phyloP scores from a whole-genome alignment of 2,797 vertebrate genomes.

The Epinephelus malabaricus region DNA sequence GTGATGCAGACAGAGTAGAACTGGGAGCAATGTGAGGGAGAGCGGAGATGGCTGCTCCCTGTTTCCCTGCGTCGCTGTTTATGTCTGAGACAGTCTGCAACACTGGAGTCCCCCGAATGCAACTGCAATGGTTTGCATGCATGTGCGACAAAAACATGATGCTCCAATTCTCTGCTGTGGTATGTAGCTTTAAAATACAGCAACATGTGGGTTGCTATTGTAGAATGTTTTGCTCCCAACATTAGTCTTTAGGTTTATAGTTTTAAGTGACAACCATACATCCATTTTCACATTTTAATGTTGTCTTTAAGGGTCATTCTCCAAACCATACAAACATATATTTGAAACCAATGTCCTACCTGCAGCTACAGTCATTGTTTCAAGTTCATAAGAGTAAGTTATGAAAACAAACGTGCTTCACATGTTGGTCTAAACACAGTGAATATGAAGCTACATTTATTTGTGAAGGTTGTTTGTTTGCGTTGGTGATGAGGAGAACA shows the following conservation, averaged over 20 bases:
- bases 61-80: conserved; percentile 44
- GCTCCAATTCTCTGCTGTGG: conserved; percentile 35
- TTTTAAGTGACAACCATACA: neutral
- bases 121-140: conserved; percentile 27
- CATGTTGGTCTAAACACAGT: neutral
- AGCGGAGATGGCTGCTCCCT: conserved; percentile 50
- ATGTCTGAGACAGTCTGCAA: conserved; percentile 44
- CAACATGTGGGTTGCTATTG: neutral
- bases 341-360: neutral
- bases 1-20: conserved; percentile 71
- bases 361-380: conserved; percentile 9
- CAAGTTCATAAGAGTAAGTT: conserved; percentile 16
- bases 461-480: too few species aligned
- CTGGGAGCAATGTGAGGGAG: conserved; percentile 49
- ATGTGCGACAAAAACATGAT: conserved; percentile 38
- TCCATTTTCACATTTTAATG: neutral
- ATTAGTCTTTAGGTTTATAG: neutral
- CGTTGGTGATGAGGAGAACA: too few species aligned
- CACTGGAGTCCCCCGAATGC: conserved; percentile 25
- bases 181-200: conserved; percentile 27
- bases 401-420: conserved; percentile 11
- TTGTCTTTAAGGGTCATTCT: neutral
- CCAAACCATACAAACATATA: neutral
- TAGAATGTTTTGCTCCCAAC: neutral
- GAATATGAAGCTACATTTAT: too few species aligned